phyloP scores from a whole-genome alignment of 1,140 invertebrate genomes.

The Lycorma delicatula region DNA sequence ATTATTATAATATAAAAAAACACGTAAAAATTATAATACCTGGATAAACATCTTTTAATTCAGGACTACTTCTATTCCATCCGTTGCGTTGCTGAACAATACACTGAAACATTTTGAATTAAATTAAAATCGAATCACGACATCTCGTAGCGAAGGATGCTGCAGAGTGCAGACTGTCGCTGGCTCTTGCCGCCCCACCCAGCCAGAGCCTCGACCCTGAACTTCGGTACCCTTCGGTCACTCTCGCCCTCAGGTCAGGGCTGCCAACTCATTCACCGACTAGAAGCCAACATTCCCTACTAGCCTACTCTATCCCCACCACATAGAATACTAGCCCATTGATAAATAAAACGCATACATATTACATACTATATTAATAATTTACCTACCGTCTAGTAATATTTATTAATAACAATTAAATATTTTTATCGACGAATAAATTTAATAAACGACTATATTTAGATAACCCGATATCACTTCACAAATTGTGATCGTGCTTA shows the following conservation, averaged over 20 bases:
- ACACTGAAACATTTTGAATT: conserved; percentile 60
- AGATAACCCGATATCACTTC: too few relatives aligned
- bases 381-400: too few relatives aligned
- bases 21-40: too few relatives aligned
- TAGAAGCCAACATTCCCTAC: neutral
- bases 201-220: neutral
- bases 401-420: too few relatives aligned
- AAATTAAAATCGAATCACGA: neutral
- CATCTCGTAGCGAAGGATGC: conserved; percentile 9
- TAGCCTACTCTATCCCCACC: neutral
- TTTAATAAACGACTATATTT: too few relatives aligned
- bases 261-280: neutral
- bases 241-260: neutral
- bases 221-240: neutral
- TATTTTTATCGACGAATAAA: too few relatives aligned
- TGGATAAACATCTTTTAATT: conserved; percentile 69
- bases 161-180: conserved; percentile 10
- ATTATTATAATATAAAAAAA: too few relatives aligned
- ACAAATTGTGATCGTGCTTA: too few relatives aligned
- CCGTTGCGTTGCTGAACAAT: conserved; percentile 71
- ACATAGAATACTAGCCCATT: neutral
- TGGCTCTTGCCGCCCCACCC: neutral
- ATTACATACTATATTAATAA: too few relatives aligned
- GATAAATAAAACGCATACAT: too few relatives aligned
- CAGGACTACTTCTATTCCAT: conserved; percentile 61